phyloP scores from a whole-genome alignment of 2,113 vertebrate species.

The Gymnarchus niloticus region DNA sequence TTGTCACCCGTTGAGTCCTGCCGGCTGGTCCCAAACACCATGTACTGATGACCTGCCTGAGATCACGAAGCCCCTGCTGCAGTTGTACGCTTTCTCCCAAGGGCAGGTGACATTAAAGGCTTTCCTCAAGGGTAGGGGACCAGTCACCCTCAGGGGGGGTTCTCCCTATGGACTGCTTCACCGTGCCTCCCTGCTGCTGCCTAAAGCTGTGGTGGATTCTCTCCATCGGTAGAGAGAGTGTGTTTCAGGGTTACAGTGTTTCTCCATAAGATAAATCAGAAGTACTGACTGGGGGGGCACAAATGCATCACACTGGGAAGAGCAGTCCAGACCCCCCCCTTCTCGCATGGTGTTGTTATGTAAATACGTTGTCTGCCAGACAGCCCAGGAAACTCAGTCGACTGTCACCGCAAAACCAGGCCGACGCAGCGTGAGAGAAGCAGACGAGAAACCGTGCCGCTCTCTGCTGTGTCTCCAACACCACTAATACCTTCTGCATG shows the following conservation, averaged over 20 bases:
- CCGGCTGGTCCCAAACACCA: not conserved
- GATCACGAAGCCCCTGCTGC: not conserved
- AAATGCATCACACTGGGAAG: constrained; percentile 36
- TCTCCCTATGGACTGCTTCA: too few relatives aligned
- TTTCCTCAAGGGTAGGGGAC: not conserved
- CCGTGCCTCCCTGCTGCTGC: too few relatives aligned
- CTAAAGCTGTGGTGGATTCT: not conserved
- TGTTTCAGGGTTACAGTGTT: constrained; percentile 49
- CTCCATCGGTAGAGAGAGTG: constrained; percentile 32
- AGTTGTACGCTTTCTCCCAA: not conserved
- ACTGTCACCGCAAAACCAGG: not conserved
- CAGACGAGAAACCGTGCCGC: constrained; percentile 24
- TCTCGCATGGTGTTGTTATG: constrained; percentile 44
- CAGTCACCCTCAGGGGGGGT: not conserved
- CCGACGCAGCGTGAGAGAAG: not conserved
- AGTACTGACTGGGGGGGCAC: too few relatives aligned
- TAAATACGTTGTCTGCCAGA: constrained; percentile 32
- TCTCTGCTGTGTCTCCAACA: constrained; percentile 16
- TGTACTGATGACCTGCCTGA: too few relatives aligned
- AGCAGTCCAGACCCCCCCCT: not conserved
- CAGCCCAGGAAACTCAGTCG: not conserved
- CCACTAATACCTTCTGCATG: not conserved
- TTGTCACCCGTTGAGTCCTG: too few relatives aligned
- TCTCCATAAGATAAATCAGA: constrained; percentile 39
- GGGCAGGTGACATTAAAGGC: not conserved